These are phyloP conservation scores for Camponotus floridanus DNA, from an alignment of 1,140 invertebrate species.

Conservation along the genomic window DNA sequence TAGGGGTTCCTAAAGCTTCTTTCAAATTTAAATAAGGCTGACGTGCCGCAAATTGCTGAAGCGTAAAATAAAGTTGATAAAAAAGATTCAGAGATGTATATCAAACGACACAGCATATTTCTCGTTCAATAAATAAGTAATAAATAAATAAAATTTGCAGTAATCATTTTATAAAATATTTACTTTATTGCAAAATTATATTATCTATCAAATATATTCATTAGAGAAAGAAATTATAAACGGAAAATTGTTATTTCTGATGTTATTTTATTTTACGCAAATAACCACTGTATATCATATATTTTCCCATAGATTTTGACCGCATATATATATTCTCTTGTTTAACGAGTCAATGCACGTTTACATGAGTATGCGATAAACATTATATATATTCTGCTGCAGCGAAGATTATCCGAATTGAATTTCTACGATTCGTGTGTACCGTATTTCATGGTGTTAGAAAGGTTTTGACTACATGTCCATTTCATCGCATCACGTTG, in stretches of 20 bases:
- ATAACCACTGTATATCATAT: neutral
- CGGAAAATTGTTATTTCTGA: neutral
- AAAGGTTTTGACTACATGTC: constrained; percentile 47
- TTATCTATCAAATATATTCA: neutral
- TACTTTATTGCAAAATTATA: constrained; percentile 9
- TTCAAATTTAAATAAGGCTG: constrained; percentile 63
- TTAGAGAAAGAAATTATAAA: neutral
- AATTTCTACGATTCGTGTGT: constrained; percentile 29
- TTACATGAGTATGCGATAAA: constrained; percentile 39
- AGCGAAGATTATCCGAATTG: constrained; percentile 57
- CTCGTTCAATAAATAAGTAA: no score
- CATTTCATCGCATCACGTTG: constrained; percentile 38
- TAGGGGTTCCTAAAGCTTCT: constrained; percentile 31
- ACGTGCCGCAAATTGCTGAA: constrained; percentile 36
- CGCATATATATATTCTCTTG: neutral
- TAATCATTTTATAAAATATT: constrained; percentile 3
- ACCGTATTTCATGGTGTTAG: constrained; percentile 45
- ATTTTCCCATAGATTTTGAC: constrained; percentile 12
- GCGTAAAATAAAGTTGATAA: constrained; percentile 44
- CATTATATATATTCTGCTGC: constrained; percentile 41
- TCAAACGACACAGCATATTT: constrained; percentile 10
- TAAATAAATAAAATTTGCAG: constrained; percentile 17
- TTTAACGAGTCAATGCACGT: constrained; percentile 15
- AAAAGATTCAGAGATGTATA: neutral
- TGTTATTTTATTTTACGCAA: neutral